A percentile compares a stretch with the other conserved stretches of the same genome.
These are phyloP conservation scores for Rhabditoides inermis DNA, from an alignment of 2,888 invertebrate genomes.

Conservation along the genomic window DNA sequence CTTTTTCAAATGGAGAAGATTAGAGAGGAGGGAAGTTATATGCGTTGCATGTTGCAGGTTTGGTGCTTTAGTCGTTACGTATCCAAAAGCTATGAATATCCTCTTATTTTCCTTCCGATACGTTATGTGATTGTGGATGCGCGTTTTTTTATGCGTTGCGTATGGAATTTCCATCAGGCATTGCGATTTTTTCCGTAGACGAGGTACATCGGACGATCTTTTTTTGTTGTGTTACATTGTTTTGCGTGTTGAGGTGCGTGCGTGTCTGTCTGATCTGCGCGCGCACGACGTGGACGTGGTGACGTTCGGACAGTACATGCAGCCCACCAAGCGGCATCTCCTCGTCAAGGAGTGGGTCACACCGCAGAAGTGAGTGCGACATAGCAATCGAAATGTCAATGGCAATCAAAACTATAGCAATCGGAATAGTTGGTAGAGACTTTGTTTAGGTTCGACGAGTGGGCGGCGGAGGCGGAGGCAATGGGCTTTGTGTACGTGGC, in stretches of 20 bases:
- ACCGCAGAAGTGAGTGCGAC: slow-evolving; percentile 70
- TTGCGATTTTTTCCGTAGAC: no score
- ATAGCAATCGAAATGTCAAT: background rate
- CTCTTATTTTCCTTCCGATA: background rate
- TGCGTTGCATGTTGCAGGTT: no score
- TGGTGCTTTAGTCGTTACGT: no score
- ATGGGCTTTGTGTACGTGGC: slow-evolving; percentile 92
- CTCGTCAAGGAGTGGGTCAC: slow-evolving; percentile 80
- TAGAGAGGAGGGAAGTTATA: no score
- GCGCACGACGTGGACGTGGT: slow-evolving; percentile 76
- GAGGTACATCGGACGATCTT: no score
- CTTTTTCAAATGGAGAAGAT: no score
- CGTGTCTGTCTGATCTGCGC: slow-evolving; percentile 35
- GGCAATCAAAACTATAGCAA: no score
- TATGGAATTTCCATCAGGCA: no score
- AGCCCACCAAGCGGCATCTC: slow-evolving; percentile 89
- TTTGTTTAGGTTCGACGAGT: slow-evolving; percentile 36
- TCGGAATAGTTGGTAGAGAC: no score
- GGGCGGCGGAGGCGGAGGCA: slow-evolving; percentile 55
- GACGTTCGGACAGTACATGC: slow-evolving; percentile 98
- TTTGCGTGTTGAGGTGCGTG: slow-evolving; percentile 24
- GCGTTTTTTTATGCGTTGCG: no score
- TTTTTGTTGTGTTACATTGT: no score
- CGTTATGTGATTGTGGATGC: background rate
- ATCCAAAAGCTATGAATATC: no score